Conservation (phyloP, 2,888 invertebrate genomes). For the Incurvaria masculella region DNA sequence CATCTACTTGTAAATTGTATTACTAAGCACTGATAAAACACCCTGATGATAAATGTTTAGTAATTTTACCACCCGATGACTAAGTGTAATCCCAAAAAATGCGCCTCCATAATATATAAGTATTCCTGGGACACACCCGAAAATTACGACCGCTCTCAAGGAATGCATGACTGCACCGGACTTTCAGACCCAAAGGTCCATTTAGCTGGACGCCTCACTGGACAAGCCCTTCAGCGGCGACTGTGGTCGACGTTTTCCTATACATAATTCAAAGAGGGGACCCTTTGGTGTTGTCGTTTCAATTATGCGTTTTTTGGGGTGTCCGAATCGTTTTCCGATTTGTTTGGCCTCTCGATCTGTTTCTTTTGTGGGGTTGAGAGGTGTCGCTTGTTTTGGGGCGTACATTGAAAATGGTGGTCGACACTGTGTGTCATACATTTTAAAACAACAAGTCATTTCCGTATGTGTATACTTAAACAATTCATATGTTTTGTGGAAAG, state of each 20-base stretch:
- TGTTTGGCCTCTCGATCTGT: neutral
- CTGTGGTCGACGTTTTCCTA: neutral
- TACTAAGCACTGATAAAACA: no score
- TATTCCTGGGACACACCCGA: neutral
- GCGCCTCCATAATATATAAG: neutral
- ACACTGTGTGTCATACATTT: no score
- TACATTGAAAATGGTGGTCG: no score
- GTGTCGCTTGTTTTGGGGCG: neutral
- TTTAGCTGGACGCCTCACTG: neutral
- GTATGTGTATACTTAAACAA: no score
- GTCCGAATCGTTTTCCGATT: neutral
- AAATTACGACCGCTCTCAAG: neutral
- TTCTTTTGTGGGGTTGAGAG: neutral
- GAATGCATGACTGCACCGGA: neutral
- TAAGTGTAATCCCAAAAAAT: no score
- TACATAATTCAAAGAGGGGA: neutral
- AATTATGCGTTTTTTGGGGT: neutral
- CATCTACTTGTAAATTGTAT: no score
- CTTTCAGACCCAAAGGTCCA: neutral
- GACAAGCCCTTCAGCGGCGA: neutral
- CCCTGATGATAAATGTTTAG: no score
- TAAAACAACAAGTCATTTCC: no score
- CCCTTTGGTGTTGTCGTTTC: neutral
- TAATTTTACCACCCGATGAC: no score
- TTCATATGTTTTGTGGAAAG: no score